Conservation (phyloP, 2,888 invertebrate species). For the Andrena minutula region DNA sequence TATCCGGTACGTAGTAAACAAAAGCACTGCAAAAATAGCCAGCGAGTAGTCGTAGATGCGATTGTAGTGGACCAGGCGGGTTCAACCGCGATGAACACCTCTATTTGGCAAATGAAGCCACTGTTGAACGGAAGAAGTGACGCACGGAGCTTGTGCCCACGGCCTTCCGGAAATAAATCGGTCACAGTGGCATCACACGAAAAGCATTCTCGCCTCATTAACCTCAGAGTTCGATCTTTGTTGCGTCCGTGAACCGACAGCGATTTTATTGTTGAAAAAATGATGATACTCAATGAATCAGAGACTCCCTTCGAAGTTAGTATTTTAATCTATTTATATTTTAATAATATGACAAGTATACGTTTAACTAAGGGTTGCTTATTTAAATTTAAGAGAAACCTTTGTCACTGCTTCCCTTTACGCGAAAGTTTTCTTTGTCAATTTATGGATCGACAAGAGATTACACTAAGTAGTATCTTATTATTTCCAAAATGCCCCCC, state of each 20-base stretch:
- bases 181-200: conserved; percentile 23
- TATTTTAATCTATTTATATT: too few species aligned
- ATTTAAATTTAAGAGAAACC: too few species aligned
- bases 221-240: background rate
- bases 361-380: too few species aligned
- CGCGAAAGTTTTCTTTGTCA: too few species aligned
- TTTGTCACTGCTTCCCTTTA: too few species aligned
- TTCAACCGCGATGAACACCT: conserved; percentile 29
- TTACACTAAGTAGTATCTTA: too few species aligned
- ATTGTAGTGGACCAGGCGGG: background rate
- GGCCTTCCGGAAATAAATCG: conserved; percentile 62
- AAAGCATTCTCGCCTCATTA: conserved; percentile 36
- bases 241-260: background rate
- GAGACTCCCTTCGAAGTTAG: too few species aligned
- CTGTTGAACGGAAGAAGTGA: conserved; percentile 40
- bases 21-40: conserved; percentile 19
- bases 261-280: too few species aligned
- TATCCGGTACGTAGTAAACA: background rate
- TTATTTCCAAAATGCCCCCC: too few species aligned
- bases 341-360: too few species aligned
- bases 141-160: conserved; percentile 23
- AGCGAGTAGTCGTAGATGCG: conserved; percentile 2
- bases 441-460: too few species aligned
- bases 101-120: conserved; percentile 48
- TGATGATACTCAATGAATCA: too few species aligned